These are phyloP conservation scores for Pedetes capensis DNA, from an alignment of 2,113 vertebrate genomes.

Conservation along the genomic window DNA sequence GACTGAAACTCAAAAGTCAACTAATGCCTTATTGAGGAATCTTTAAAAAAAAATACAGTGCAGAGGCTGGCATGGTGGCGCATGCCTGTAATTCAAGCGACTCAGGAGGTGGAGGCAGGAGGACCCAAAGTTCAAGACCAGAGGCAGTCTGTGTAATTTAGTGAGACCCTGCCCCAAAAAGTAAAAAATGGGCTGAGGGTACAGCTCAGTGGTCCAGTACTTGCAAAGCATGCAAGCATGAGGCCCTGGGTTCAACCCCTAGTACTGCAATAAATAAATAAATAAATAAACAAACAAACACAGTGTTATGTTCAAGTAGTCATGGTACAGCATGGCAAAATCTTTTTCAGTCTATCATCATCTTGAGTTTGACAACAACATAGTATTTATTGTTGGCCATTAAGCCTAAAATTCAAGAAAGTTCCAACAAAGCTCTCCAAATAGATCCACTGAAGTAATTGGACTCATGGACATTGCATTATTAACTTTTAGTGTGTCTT, in stretches of 20 bases:
- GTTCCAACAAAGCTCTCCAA: neutral
- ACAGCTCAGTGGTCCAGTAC: too few relatives aligned
- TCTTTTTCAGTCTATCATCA: neutral
- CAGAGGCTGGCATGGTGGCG: too few relatives aligned
- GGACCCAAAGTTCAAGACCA: too few relatives aligned
- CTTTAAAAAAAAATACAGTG: neutral
- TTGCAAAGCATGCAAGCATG: too few relatives aligned
- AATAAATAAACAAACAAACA: too few relatives aligned
- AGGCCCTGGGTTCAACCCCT: too few relatives aligned
- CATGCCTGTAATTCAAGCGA: too few relatives aligned
- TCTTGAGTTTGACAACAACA: neutral
- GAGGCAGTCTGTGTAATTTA: too few relatives aligned
- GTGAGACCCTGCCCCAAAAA: too few relatives aligned
- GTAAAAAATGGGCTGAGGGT: too few relatives aligned
- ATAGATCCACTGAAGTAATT: neutral
- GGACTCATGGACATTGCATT: neutral
- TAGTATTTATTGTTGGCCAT: neutral
- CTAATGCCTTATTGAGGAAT: neutral
- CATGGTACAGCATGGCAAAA: neutral
- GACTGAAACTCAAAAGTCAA: neutral
- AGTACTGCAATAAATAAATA: too few relatives aligned
- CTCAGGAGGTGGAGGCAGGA: too few relatives aligned
- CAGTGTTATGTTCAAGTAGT: neutral
- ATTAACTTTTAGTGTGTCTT: neutral
- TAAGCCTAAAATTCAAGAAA: constrained; percentile 8